Percentiles rank a stretch among this genome's conserved stretches.
phyloP scores from a whole-genome alignment of 2,113 vertebrate genomes.

The Meleagris gallopavo region DNA sequence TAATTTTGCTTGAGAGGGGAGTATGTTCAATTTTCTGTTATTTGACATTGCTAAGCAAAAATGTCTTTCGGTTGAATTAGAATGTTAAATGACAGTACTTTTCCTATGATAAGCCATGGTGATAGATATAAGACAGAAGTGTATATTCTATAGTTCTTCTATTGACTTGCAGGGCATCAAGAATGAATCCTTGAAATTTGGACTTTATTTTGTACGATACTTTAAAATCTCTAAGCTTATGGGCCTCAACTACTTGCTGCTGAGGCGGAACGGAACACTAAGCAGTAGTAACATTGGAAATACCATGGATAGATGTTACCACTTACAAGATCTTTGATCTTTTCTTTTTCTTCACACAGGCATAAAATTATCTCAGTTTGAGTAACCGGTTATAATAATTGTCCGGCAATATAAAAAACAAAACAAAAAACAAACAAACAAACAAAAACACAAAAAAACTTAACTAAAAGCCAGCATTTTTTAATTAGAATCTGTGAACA shows the following conservation, averaged over 20 bases:
- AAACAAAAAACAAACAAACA: too few relatives aligned
- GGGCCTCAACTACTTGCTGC: neutral
- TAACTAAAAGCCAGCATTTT: neutral
- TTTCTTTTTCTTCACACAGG: neutral
- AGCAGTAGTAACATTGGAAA: neutral
- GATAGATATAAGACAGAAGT: neutral
- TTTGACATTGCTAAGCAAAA: neutral
- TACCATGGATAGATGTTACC: neutral
- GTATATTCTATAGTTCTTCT: neutral
- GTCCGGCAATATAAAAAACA: neutral
- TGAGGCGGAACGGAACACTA: neutral
- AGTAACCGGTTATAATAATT: neutral
- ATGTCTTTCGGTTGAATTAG: neutral
- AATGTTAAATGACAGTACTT: neutral
- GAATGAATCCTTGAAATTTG: neutral
- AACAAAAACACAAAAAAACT: neutral
- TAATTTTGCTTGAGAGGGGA: neutral
- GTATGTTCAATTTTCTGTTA: neutral
- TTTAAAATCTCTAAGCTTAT: neutral
- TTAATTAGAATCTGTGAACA: neutral
- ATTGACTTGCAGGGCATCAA: neutral
- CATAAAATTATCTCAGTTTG: neutral
- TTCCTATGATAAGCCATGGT: neutral
- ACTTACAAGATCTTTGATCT: accelerated
- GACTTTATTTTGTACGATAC: neutral